phyloP scores from a whole-genome alignment of 2,113 vertebrate species.

The Syngnathus scovelli region DNA sequence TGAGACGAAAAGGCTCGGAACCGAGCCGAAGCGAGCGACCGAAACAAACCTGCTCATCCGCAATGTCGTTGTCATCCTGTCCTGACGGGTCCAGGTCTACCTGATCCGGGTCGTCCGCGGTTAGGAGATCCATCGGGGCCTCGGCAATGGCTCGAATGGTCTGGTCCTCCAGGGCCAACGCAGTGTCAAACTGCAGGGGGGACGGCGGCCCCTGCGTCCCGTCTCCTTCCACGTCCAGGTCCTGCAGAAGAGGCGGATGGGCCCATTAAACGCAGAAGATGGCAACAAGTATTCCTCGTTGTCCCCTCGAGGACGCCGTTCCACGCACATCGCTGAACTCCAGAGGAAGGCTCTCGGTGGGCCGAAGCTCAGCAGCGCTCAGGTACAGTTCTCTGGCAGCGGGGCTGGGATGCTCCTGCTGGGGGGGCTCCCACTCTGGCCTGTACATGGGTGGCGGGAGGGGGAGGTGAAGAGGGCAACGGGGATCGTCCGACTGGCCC shows the following conservation, averaged over 20 bases:
- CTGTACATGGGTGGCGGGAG: constrained; percentile 88
- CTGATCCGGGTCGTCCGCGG: constrained; percentile 70
- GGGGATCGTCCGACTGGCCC: constrained; percentile 86
- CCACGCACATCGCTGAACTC: constrained; percentile 94
- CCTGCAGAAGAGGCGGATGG: constrained; percentile 60
- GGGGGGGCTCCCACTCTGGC: constrained; percentile 80
- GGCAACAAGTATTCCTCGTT: too few relatives aligned
- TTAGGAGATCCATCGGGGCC: constrained; percentile 79
- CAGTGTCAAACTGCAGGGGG: constrained; percentile 89
- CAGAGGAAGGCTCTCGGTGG: constrained; percentile 88
- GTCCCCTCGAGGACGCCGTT: neutral
- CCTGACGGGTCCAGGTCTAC: constrained; percentile 48
- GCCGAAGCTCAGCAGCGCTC: constrained; percentile 94
- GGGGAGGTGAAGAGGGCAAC: constrained; percentile 86
- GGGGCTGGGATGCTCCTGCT: constrained; percentile 75
- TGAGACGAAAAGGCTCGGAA: neutral
- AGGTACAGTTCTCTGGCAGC: constrained; percentile 84
- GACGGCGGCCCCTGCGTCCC: constrained; percentile 89
- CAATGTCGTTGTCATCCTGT: constrained; percentile 58
- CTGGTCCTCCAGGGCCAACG: constrained; percentile 79
- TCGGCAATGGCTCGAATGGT: constrained; percentile 79
- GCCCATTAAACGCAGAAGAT: neutral
- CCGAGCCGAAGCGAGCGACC: neutral
- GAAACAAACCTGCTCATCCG: constrained; percentile 61
- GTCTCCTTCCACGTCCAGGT: constrained; percentile 93